Evolutionary conservation across 2,797 vertebrate species (phyloP), one percentile per base, ranked within the genome.

Genomic region (Emydoidea blandingii): DNA sequence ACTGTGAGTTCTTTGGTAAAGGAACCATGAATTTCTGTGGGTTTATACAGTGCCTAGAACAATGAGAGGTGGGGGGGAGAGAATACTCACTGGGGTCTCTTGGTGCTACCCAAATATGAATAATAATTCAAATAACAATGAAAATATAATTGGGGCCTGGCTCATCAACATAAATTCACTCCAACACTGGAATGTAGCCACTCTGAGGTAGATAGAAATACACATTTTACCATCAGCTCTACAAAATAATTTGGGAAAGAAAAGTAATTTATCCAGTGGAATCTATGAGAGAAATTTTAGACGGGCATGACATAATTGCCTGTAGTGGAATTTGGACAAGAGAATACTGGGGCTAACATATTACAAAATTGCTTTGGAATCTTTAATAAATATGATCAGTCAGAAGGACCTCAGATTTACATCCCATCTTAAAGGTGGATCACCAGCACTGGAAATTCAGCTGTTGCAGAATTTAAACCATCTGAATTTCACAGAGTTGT

Each of bases 391-490:
- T 94, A 79, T 80, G 92, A 57, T 37, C 7, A 76, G 86, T 65
- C 47, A 90, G 89, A 91, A 85, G 89, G 87, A 88, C 68, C 37
- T 49, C 91, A 95, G 59, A 89, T 93, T 85, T 29, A n/a, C 81
- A 74, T 78, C 91, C 18, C 1, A 81, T 83, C 19, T 87, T 88
- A 37, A 34, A 92, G 90, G 88, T 27, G 23, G 47, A 53, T 86
- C 21, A 78, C 65, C 49, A 87, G 76, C 56, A 79, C 89, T 89
- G 68, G 84, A 92, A 79, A 81, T 74, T 97, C 93, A 92, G 89
- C 94, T 97, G 94, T 76, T 87, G 78, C 65, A 90, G 86, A 97
- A 97, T 92, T 94, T 81, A 96, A 97, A 96, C 92, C 95, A 94
- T 93, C 95, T 89, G n/a, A 92, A 89, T 91, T 93, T 89, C 92